phyloP scores from a whole-genome alignment of 2,113 vertebrate species.

The Alethe castanea region DNA sequence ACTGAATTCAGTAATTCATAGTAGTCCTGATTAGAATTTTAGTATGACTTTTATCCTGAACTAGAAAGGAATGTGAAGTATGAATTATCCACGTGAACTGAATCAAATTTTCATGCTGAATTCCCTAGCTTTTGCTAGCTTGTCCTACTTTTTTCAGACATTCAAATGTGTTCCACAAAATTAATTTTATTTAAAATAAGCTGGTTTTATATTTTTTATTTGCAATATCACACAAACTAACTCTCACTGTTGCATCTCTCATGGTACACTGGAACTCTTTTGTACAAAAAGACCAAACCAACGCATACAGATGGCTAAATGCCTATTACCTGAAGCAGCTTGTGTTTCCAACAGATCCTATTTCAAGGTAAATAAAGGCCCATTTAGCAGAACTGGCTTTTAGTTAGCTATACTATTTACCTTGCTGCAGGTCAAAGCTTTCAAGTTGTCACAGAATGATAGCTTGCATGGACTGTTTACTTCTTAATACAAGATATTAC shows the following conservation, averaged over 20 bases:
- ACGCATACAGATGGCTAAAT: neutral
- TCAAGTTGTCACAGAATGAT: neutral
- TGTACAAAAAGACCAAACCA: neutral
- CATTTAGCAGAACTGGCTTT: constrained; percentile 27
- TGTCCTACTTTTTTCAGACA: neutral
- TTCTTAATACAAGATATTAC: neutral
- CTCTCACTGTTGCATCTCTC: neutral
- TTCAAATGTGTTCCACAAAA: neutral
- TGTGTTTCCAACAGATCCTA: neutral
- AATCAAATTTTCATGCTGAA: constrained; percentile 26
- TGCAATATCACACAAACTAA: neutral
- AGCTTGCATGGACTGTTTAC: neutral
- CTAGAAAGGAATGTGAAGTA: neutral
- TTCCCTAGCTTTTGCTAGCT: neutral
- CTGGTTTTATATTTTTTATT: neutral
- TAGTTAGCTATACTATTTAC: constrained; percentile 8
- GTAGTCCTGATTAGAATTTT: neutral
- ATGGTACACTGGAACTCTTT: neutral
- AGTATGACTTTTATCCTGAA: neutral
- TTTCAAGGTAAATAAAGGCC: constrained; percentile 55
- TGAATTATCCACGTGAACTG: constrained; percentile 13
- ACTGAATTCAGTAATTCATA: neutral
- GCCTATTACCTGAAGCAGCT: neutral
- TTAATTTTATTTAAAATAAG: neutral
- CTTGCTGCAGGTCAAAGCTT: constrained; percentile 29